Percentiles rank a stretch among this genome's conserved stretches.
Conservation (phyloP, 2,888 invertebrate species). For the Uloborus plumipes region DNA sequence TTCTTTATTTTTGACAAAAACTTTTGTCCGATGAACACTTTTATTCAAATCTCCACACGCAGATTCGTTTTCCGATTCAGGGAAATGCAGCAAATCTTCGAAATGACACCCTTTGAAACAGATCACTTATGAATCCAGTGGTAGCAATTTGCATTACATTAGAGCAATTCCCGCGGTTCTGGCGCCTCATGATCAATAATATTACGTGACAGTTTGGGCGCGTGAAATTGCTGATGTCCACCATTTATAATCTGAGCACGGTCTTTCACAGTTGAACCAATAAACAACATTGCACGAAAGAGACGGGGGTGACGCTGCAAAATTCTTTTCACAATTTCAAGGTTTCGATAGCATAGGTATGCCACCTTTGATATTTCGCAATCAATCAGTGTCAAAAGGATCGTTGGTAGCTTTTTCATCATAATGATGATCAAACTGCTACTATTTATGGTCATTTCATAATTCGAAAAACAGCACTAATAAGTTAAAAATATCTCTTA, state of each 20-base stretch:
- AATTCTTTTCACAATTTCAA: constrained; percentile 1
- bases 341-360: neutral
- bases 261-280: constrained; percentile 48
- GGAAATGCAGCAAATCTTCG: neutral
- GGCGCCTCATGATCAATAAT: constrained; percentile 40
- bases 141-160: constrained; percentile 45
- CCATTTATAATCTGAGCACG: constrained; percentile 54
- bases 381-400: too few species aligned
- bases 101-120: constrained; percentile 25
- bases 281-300: constrained; percentile 47
- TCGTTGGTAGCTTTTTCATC: too few species aligned
- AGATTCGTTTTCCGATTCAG: neutral
- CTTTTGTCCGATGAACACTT: neutral
- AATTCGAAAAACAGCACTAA: too few species aligned
- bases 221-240: constrained; percentile 57
- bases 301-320: constrained; percentile 14
- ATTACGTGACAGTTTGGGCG: constrained; percentile 52
- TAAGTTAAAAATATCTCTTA: too few species aligned
- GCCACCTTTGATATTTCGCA: too few species aligned
- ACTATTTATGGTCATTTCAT: too few species aligned
- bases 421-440: too few species aligned
- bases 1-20: constrained; percentile 14
- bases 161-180: constrained; percentile 22
- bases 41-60: neutral
- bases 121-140: constrained; percentile 9